Evolutionary conservation across 2,797 vertebrate genomes (phyloP).

Genomic region (Telmatherina bonti): DNA sequence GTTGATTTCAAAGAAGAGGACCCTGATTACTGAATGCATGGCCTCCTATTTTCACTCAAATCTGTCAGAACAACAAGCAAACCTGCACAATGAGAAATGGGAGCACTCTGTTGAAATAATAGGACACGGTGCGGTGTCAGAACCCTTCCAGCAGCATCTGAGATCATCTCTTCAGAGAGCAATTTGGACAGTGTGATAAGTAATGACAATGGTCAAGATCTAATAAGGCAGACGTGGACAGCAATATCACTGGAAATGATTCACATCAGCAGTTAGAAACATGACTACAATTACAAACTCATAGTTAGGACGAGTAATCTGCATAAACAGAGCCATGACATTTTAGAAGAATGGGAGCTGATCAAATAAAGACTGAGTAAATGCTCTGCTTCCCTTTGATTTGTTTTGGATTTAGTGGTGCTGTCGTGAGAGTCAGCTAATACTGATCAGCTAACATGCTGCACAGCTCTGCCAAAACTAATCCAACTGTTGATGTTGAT

Average conservation of each 20-base stretch:
- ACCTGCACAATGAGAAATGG: background rate
- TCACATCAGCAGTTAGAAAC: slow-evolving; percentile 23
- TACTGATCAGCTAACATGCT: slow-evolving; percentile 32
- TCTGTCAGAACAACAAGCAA: background rate
- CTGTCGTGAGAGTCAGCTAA: slow-evolving; percentile 16
- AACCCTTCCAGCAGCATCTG: background rate
- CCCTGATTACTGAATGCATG: background rate
- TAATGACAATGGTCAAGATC: background rate
- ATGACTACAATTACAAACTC: slow-evolving; percentile 2
- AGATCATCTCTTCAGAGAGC: background rate
- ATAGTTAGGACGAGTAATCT: slow-evolving; percentile 17
- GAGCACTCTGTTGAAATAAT: background rate
- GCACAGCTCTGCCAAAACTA: slow-evolving; percentile 27
- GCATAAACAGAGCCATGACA: slow-evolving; percentile 13
- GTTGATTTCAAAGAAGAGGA: too few species aligned
- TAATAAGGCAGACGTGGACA: slow-evolving; percentile 19
- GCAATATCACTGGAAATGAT: slow-evolving; percentile 2
- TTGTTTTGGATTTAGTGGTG: slow-evolving; percentile 21
- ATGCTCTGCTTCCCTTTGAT: slow-evolving; percentile 25
- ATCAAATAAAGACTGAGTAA: slow-evolving; percentile 24
- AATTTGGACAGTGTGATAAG: background rate
- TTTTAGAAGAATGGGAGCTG: slow-evolving; percentile 11
- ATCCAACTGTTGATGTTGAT: slow-evolving; percentile 38
- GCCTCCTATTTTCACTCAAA: background rate
- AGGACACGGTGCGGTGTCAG: too few species aligned